Evolutionary conservation across 2,888 invertebrate species (phyloP).

Genomic region (Hypomecis atomaria): DNA sequence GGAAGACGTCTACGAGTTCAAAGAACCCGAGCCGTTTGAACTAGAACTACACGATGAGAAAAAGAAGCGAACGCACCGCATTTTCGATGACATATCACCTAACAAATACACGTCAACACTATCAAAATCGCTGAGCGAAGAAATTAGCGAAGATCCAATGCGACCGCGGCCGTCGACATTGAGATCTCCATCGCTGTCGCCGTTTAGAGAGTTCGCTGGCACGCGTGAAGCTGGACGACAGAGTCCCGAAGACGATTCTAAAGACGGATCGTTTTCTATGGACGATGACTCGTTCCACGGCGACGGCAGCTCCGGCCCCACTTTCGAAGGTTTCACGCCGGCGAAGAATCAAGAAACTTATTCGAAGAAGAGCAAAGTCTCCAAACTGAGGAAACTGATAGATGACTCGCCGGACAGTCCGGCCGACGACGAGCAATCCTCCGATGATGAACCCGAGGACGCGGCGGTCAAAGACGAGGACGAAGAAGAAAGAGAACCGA

Average conservation of each 20-base stretch:
- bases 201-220: slow-evolving; percentile 72
- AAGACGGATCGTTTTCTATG: slow-evolving; percentile 85
- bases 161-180: slow-evolving; percentile 63
- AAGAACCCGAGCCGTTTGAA: slow-evolving; percentile 95
- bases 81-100: slow-evolving; percentile 81
- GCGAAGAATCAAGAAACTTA: slow-evolving; percentile 84
- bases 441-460: slow-evolving; percentile 75
- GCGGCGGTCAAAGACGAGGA: slow-evolving; percentile 61
- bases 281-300: slow-evolving; percentile 86
- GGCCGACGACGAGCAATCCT: slow-evolving; percentile 82
- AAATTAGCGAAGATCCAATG: slow-evolving; percentile 78
- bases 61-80: slow-evolving; percentile 79
- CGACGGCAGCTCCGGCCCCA: slow-evolving; percentile 79
- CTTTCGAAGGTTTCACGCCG: slow-evolving; percentile 84
- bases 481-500: slow-evolving; percentile 50
- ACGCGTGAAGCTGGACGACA: slow-evolving; percentile 85
- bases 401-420: slow-evolving; percentile 81
- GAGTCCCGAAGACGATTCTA: slow-evolving; percentile 87
- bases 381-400: slow-evolving; percentile 74
- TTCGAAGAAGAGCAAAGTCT: slow-evolving; percentile 80
- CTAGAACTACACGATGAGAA: slow-evolving; percentile 88
- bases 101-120: slow-evolving; percentile 77
- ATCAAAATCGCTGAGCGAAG: slow-evolving; percentile 82
- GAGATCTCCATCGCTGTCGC: slow-evolving; percentile 75
- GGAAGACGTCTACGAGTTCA: slow-evolving; percentile 93